A percentile compares a stretch with the other conserved stretches of the same genome.
Conservation (phyloP, 2,113 vertebrate genomes). For the Microcebus jonahi region DNA sequence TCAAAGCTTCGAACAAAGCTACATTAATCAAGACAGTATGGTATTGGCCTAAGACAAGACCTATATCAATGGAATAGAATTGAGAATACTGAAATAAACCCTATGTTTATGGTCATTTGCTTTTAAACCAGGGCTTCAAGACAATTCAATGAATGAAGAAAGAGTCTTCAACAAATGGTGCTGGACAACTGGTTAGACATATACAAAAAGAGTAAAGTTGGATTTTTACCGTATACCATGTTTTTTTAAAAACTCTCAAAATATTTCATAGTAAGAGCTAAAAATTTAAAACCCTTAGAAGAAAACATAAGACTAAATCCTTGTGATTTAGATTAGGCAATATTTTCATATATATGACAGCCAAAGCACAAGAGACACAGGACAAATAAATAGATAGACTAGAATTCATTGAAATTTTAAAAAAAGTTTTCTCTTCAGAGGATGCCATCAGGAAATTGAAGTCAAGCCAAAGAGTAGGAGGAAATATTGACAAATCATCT, state of each 20-base stretch:
- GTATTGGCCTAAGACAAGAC: not conserved
- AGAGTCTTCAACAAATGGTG: not conserved
- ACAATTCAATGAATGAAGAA: not conserved
- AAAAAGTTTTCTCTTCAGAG: not conserved
- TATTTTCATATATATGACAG: not conserved
- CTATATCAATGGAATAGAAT: not conserved
- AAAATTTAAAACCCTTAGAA: not conserved
- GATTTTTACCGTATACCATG: not conserved
- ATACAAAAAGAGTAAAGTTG: not conserved
- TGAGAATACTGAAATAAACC: not conserved
- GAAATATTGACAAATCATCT: not conserved
- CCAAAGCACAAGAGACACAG: not conserved
- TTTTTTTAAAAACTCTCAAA: not conserved
- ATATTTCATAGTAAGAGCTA: not conserved
- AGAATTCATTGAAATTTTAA: not conserved
- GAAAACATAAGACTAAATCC: not conserved
- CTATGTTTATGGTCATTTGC: not conserved
- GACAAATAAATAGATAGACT: not conserved
- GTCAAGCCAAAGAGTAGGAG: not conserved
- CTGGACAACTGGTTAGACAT: not conserved
- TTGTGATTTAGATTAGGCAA: not conserved
- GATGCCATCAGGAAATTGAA: not conserved
- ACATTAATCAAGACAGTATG: not conserved
- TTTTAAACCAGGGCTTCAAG: not conserved
- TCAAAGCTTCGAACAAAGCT: not conserved